A percentile compares a stretch with the other conserved stretches of the same genome.
phyloP scores from a whole-genome alignment of 1,140 invertebrate genomes.

The Scaptomyza pallida region DNA sequence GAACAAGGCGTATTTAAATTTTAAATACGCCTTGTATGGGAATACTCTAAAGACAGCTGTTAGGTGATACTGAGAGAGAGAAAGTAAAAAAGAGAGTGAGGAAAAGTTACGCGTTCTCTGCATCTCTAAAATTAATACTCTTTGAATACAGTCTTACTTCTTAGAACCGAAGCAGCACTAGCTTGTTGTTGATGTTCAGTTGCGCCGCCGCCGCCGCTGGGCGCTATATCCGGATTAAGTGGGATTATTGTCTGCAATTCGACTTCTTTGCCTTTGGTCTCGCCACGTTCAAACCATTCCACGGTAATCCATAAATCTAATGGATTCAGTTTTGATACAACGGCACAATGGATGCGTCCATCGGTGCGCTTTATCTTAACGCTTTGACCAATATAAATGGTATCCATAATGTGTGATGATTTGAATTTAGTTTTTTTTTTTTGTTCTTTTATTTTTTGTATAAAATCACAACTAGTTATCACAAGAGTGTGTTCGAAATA shows the following conservation, averaged over 20 bases:
- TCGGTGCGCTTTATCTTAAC: conserved; percentile 97
- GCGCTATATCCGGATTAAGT: conserved; percentile 91
- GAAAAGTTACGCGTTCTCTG: too few species aligned
- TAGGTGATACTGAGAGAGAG: too few species aligned
- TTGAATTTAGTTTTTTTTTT: conserved; percentile 1
- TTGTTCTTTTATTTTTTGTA: conserved; percentile 33
- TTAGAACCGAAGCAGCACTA: too few species aligned
- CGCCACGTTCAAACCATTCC: conserved; percentile 99
- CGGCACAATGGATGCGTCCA: conserved; percentile 97
- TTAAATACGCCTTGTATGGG: too few species aligned
- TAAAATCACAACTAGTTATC: conserved; percentile 74
- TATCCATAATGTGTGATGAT: conserved; percentile 64
- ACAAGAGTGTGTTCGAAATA: conserved; percentile 59
- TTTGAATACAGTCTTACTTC: too few species aligned
- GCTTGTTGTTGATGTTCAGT: conserved; percentile 35
- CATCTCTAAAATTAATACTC: too few species aligned
- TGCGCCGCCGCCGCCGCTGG: conserved; percentile 33
- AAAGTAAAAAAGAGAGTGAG: too few species aligned
- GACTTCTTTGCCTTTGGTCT: conserved; percentile 99
- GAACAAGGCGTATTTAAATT: too few species aligned
- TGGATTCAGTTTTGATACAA: conserved; percentile 96
- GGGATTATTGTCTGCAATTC: conserved; percentile 94
- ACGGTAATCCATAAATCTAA: conserved; percentile 95
- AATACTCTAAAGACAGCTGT: too few species aligned
- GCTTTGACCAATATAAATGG: conserved; percentile 89